Conservation (phyloP, 2,797 vertebrate species). For the Lithobates sylvaticus region DNA sequence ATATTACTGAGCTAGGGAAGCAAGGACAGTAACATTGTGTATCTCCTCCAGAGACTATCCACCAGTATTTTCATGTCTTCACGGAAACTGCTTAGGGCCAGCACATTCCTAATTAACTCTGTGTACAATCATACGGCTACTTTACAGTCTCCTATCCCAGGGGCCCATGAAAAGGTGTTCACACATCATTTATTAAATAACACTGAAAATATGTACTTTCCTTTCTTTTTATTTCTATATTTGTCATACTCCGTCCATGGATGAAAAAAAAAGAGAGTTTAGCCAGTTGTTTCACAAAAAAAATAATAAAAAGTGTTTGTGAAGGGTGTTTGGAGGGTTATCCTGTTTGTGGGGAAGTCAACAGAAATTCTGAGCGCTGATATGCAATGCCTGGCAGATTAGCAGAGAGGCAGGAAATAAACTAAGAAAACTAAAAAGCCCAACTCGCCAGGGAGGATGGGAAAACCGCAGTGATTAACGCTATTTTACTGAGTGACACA, state of each 20-base stretch:
- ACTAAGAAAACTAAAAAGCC: background rate
- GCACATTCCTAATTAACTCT: conserved; percentile 45
- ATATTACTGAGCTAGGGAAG: conserved; percentile 46
- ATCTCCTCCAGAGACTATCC: conserved; percentile 22
- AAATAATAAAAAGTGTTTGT: background rate
- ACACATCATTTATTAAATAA: conserved; percentile 27
- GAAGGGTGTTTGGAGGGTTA: background rate
- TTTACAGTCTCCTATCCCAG: conserved; percentile 11
- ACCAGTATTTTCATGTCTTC: conserved; percentile 39
- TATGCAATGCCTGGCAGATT: background rate
- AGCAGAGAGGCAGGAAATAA: background rate
- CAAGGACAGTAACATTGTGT: conserved; percentile 24
- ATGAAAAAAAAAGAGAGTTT: background rate
- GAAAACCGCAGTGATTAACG: background rate
- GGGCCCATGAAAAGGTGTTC: background rate
- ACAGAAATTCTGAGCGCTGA: background rate
- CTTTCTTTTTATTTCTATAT: background rate
- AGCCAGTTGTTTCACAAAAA: background rate
- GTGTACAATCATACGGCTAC: conserved; percentile 11
- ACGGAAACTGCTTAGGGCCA: conserved; percentile 25
- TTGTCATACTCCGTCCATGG: background rate
- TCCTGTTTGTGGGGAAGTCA: background rate
- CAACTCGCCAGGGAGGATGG: background rate
- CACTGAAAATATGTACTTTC: background rate
- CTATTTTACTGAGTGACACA: background rate